phyloP scores from a whole-genome alignment of 2,888 invertebrate genomes.

The Blastobasis lacticolella region DNA sequence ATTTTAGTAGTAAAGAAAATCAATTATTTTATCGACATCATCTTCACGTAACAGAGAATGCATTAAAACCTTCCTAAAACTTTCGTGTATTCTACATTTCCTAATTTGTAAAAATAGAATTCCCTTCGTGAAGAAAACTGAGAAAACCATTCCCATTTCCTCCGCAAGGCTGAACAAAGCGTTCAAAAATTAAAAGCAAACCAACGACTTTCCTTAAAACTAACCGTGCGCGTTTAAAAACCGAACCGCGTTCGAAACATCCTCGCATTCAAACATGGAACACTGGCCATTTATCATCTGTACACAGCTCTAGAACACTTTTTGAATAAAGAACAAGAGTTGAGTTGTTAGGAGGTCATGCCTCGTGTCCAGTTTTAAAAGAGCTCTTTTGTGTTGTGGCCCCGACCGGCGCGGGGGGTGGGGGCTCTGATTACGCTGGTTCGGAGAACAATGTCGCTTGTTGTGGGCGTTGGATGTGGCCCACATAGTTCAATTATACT shows the following conservation, averaged over 20 bases:
- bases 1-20: too few relatives aligned
- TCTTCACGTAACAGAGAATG: too few relatives aligned
- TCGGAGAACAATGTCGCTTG: conserved; percentile 41
- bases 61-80: too few relatives aligned
- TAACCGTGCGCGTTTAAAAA: neutral
- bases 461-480: conserved; percentile 62
- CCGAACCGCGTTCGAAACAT: too few relatives aligned
- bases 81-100: too few relatives aligned
- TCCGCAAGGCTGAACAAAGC: too few relatives aligned
- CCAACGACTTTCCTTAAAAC: conserved; percentile 13
- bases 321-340: conserved; percentile 61
- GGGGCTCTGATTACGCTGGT: conserved; percentile 34
- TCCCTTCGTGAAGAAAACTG: too few relatives aligned
- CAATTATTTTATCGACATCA: too few relatives aligned
- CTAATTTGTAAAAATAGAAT: too few relatives aligned
- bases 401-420: conserved; percentile 30
- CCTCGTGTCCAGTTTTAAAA: conserved; percentile 27
- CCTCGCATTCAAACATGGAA: too few relatives aligned
- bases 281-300: conserved; percentile 18
- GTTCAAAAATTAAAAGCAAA: neutral
- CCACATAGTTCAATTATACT: conserved; percentile 68
- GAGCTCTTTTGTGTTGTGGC: conserved; percentile 25
- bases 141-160: too few relatives aligned
- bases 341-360: conserved; percentile 45
- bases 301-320: conserved; percentile 38